Evolutionary conservation across 2,888 invertebrate species (phyloP), one percentile per base, ranked within the genome.

Genomic region (Bembecia ichneumoniformis): DNA sequence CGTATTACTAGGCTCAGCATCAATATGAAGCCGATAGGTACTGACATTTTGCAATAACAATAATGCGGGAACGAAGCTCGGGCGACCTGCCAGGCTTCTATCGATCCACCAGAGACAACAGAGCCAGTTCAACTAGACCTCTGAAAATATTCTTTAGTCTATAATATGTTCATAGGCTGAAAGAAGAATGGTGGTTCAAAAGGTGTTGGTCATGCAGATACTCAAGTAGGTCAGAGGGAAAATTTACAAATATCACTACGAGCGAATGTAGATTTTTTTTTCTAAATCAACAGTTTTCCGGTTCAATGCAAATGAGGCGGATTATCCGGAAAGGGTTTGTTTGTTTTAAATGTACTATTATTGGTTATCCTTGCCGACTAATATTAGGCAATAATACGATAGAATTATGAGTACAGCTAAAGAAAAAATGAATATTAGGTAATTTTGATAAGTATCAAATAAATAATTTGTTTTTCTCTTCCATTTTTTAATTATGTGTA

Each of bases 151-250:
- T 70, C 66, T 59, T 62, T 62, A 52, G 58, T 62, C 73, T 63
- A 47, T 48, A 63, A 63, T 57, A 58, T 60, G 57, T 60, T 59
- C 58, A 59, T 56, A 60, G 61, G 65, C 55, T 54, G 63, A 60
- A 58, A 71, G 56, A 59, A 63, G 64, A 57, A 65, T 53, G 68
- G 78, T 51, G 68, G 79, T 55, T 72, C 84, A 67, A 54, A 54
- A 43, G 58, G 58, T 53, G 61, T 64, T 82, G 81, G 84, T 63
- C 62, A 60, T 63, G 64, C 71, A 76, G 73, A 80, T 72, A 70
- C 70, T 75, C 83, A 87, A 86, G 82, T 87, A 86, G 86, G 86
- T 87, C 86, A 86, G 73, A 83, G 72, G 82, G 83, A 86, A 84
- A 83, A 82, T 86, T 82, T 82, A 84, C 83, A 83, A 86, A 84